Conservation (phyloP, 2,113 vertebrate species). For the Donacobius atricapilla region DNA sequence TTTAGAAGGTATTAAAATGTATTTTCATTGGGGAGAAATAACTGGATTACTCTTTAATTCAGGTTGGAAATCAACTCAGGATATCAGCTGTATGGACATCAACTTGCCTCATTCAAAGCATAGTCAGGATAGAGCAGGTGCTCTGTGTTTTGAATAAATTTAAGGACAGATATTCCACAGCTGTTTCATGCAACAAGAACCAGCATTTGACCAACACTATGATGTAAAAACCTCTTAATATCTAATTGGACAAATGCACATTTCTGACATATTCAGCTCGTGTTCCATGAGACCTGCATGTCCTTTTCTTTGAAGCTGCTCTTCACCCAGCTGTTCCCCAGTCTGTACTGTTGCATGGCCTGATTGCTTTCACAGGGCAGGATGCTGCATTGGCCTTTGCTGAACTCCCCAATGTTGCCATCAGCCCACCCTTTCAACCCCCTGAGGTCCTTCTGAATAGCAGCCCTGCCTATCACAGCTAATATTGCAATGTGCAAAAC, state of each 20-base stretch:
- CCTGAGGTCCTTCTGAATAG: neutral
- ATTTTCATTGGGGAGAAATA: neutral
- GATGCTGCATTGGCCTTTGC: neutral
- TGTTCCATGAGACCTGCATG: neutral
- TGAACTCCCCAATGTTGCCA: neutral
- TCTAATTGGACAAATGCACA: neutral
- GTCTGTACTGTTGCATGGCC: rapidly evolving
- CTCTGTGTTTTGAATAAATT: neutral
- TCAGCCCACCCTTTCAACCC: neutral
- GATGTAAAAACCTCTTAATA: neutral
- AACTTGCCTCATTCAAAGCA: rapidly evolving
- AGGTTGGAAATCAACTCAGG: neutral
- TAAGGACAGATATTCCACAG: neutral
- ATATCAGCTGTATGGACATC: neutral
- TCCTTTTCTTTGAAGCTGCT: neutral
- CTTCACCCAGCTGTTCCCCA: neutral
- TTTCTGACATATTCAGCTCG: neutral
- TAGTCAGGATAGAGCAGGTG: neutral
- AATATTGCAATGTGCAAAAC: neutral
- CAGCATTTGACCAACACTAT: neutral
- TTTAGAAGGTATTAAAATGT: neutral
- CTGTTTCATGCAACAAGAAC: neutral
- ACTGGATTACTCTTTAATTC: neutral
- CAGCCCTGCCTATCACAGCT: neutral
- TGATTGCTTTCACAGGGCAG: neutral